Conservation (phyloP, 1,140 invertebrate species). For the Platyura marginata region DNA sequence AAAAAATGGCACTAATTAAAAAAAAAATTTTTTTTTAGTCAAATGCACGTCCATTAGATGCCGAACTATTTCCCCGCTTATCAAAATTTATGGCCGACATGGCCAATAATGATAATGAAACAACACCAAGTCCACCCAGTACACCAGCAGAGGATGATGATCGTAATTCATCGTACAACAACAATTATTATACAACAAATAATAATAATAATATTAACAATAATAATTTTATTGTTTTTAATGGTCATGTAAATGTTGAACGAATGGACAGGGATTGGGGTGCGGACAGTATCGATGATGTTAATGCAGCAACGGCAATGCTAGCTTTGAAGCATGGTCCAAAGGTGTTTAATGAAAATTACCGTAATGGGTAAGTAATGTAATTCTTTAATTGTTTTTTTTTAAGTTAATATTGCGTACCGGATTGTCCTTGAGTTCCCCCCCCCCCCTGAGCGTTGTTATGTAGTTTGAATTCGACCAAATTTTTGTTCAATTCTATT, state of each 20-base stretch:
- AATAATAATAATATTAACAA: neutral
- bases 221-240: neutral
- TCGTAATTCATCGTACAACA: neutral
- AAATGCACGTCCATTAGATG: slow-evolving; percentile 8
- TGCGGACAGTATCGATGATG: slow-evolving; percentile 35
- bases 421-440: too few relatives aligned
- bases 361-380: slow-evolving; percentile 19
- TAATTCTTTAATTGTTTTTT: too few relatives aligned
- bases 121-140: neutral
- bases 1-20: neutral
- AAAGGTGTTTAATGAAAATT: slow-evolving; percentile 21
- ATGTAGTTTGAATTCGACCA: too few relatives aligned
- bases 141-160: neutral
- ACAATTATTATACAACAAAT: neutral
- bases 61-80: slow-evolving; percentile 18
- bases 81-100: slow-evolving; percentile 18
- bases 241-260: neutral
- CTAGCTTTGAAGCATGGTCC: slow-evolving; percentile 58
- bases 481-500: too few relatives aligned
- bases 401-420: too few relatives aligned
- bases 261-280: slow-evolving; percentile 1
- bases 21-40: neutral
- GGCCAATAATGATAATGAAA: neutral
- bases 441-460: too few relatives aligned
- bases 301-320: slow-evolving; percentile 67